phyloP scores from a whole-genome alignment of 1,140 invertebrate species.

The Metaphire vulgaris region DNA sequence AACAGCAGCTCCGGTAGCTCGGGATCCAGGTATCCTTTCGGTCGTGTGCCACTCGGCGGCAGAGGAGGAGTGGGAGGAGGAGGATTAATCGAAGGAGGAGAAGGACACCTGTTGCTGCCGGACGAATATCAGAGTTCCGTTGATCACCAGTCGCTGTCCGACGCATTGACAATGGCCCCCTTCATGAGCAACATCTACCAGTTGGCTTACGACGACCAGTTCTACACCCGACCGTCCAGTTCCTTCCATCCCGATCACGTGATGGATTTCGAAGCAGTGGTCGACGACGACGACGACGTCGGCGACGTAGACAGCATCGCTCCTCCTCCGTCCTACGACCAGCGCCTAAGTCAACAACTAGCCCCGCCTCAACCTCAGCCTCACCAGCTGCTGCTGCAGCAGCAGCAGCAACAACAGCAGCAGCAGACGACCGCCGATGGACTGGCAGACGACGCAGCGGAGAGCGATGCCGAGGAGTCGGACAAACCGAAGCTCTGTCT shows the following conservation, averaged over 20 bases:
- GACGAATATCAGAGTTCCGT: background rate
- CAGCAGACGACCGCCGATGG: background rate
- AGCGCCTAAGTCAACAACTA: too few relatives aligned
- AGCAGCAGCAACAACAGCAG: background rate
- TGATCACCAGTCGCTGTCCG: background rate
- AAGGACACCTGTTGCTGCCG: background rate
- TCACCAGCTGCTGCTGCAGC: background rate
- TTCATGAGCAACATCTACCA: background rate
- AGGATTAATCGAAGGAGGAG: background rate
- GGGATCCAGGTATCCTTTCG: background rate
- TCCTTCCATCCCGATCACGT: background rate
- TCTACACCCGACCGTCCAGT: background rate
- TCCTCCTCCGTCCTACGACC: background rate
- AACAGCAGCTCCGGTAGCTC: background rate
- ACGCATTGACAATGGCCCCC: background rate
- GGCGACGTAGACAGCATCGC: background rate
- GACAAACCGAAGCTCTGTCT: slow-evolving; percentile 60
- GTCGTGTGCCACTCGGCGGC: too few relatives aligned
- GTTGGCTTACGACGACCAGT: background rate
- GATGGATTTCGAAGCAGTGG: background rate
- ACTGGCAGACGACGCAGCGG: background rate
- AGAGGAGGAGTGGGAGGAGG: too few relatives aligned
- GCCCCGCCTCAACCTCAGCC: too few relatives aligned
- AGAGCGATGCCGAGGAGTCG: background rate
- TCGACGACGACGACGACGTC: background rate